Percentiles rank a stretch among this genome's conserved stretches.
phyloP scores from a whole-genome alignment of 2,888 invertebrate species.

The Philaethria dido region DNA sequence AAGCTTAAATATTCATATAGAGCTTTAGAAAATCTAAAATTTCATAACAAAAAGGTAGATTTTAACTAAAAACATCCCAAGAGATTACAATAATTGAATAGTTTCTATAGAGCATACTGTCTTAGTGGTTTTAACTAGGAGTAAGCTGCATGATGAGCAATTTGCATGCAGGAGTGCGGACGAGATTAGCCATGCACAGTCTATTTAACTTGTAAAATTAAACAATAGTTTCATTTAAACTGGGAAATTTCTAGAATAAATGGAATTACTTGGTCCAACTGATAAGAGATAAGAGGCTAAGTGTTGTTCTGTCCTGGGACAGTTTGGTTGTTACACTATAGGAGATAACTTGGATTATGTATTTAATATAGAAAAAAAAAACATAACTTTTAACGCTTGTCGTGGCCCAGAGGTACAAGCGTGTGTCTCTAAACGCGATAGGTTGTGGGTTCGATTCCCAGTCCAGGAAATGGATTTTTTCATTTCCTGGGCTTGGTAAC shows the following conservation, averaged over 20 bases:
- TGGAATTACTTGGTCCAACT: slow-evolving; percentile 6
- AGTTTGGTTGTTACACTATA: not conserved
- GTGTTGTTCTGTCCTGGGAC: not conserved
- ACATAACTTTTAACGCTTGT: too few species aligned
- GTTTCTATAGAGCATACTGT: slow-evolving; percentile 7
- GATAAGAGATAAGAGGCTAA: slow-evolving; percentile 9
- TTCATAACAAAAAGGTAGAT: not conserved
- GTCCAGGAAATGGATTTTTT: too few species aligned
- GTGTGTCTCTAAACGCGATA: too few species aligned
- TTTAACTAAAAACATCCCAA: not conserved
- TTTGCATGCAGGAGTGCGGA: slow-evolving; percentile 24
- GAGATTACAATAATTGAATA: slow-evolving; percentile 12
- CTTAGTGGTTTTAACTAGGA: slow-evolving; percentile 18
- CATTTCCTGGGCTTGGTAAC: too few species aligned
- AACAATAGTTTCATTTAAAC: slow-evolving; percentile 23
- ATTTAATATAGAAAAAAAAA: too few species aligned
- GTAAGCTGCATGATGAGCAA: slow-evolving; percentile 26
- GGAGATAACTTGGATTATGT: slow-evolving; percentile 1
- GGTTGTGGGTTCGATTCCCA: too few species aligned
- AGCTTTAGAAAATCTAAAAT: not conserved
- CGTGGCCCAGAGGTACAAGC: not conserved
- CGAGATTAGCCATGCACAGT: slow-evolving; percentile 25
- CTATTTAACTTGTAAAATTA: slow-evolving; percentile 27
- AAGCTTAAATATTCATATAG: too few species aligned
- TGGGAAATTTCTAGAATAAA: not conserved